A percentile compares a stretch with the other conserved stretches of the same genome.
Evolutionary conservation across 2,888 invertebrate species (phyloP).

Genomic region (Caradrina kadenii): DNA sequence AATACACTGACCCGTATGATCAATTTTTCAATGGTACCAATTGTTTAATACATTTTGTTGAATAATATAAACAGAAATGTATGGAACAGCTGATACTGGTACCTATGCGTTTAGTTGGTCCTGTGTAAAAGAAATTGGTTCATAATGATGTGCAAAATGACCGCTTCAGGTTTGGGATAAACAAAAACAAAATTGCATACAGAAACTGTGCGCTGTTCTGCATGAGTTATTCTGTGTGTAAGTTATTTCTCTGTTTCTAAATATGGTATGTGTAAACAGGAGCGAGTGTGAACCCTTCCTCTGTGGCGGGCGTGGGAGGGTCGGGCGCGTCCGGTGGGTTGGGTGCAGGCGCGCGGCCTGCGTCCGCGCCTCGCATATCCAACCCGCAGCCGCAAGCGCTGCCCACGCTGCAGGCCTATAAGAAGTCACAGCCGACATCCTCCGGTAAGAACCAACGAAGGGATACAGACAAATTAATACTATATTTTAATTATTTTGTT

Average conservation of each 20-base stretch:
- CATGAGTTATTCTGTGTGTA: constrained; percentile 33
- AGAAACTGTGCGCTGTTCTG: constrained; percentile 36
- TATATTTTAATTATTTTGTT: too few species aligned
- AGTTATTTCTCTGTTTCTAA: constrained; percentile 7
- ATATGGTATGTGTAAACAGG: constrained; percentile 37
- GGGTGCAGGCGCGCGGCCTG: constrained; percentile 33
- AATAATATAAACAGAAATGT: too few species aligned
- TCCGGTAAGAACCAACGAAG: constrained; percentile 74
- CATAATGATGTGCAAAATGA: neutral
- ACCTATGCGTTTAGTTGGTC: too few species aligned
- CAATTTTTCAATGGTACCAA: too few species aligned
- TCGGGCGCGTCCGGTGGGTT: constrained; percentile 39
- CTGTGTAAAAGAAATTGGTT: neutral
- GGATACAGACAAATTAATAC: neutral
- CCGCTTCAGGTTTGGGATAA: neutral
- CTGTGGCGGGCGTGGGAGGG: constrained; percentile 54
- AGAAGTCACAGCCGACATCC: constrained; percentile 80
- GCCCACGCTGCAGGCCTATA: constrained; percentile 57
- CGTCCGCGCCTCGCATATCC: constrained; percentile 47
- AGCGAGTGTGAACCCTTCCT: constrained; percentile 53
- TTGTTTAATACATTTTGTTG: too few species aligned
- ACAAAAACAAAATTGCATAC: neutral
- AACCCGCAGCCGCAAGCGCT: constrained; percentile 54
- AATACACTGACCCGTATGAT: too few species aligned
- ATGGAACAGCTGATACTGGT: too few species aligned